Evolutionary conservation across 2,113 vertebrate genomes (phyloP), one percentile per base, ranked within the genome.

Genomic region (Thamnophis sirtalis): DNA sequence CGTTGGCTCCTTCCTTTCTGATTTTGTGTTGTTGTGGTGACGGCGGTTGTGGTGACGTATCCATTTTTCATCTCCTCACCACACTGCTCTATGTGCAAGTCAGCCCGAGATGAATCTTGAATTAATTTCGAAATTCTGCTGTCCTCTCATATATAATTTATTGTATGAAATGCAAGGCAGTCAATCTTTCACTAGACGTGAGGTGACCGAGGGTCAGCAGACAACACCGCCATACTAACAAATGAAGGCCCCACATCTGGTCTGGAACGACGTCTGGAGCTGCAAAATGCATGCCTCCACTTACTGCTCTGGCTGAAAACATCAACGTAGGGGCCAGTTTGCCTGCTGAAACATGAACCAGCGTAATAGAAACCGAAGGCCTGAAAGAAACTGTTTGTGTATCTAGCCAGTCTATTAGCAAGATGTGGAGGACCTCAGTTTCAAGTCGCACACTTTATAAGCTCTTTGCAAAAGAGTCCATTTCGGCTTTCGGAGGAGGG

Each of bases 101-200:
- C 96, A 94, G 94, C 93, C 92, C 51, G 93, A 95, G 96, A 98
- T 98, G 97, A 97, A 98, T 97, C 96, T 97, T 96, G 94, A 97
- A 97, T 98, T 97, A 97, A 98, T 97, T 98, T 96, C 97, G 97
- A 96, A 97, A 96, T 80, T 96, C 94, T 95, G 95, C 95, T 95
- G 94, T 96, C 96, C 94, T 96, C 94, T 94, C 91, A 97, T 97
- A 96, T 96, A 97, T 97, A 97, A 97, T 97, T 97, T 96, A 96
- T 94, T 96, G 94, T 96, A 97, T 97, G 97, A 97, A 98, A 97
- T 54, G 73, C 94, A 95, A 95, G 94, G 95, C 95, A 96, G 97
- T 98, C 98, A 97, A 97, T 98, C 98, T 98, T 98, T 98, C 98
- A 97, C 98, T 97, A 98, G 97, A 97, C 96, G 93, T 58, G 93